Percentiles rank a stretch among this genome's conserved stretches.
These are phyloP conservation scores for Parelbella ahira DNA, from an alignment of 2,888 invertebrate genomes.

Conservation along the genomic window DNA sequence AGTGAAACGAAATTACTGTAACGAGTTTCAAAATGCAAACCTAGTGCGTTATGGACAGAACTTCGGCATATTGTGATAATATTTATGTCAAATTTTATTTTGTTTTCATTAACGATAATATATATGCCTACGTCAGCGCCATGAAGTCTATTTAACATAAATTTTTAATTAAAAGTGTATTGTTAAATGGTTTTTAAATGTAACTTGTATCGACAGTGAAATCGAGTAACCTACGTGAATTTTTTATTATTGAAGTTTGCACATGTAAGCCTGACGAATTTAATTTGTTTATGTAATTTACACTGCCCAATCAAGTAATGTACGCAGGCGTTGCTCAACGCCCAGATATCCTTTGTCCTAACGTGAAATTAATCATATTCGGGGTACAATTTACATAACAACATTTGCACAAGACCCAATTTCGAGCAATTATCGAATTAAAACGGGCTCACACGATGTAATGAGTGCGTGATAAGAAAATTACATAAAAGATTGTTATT, in stretches of 20 bases:
- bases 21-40: too few species aligned
- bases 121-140: too few species aligned
- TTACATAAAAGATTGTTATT: slow-evolving; percentile 70
- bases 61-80: too few species aligned
- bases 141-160: too few species aligned
- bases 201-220: too few species aligned
- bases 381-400: slow-evolving; percentile 61
- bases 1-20: slow-evolving; percentile 11
- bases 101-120: too few species aligned
- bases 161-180: too few species aligned
- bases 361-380: slow-evolving; percentile 56
- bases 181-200: too few species aligned
- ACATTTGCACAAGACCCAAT: slow-evolving; percentile 65
- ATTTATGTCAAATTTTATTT: too few species aligned
- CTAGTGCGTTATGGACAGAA: too few species aligned
- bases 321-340: slow-evolving; percentile 27
- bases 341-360: slow-evolving; percentile 43
- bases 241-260: too few species aligned
- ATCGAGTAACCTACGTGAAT: too few species aligned
- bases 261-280: neutral
- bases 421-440: slow-evolving; percentile 66
- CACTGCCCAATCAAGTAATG: slow-evolving; percentile 47
- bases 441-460: slow-evolving; percentile 48
- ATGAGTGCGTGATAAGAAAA: slow-evolving; percentile 61
- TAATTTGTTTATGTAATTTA: slow-evolving; percentile 38